phyloP scores from a whole-genome alignment of 2,797 vertebrate species.

The Cuniculus paca region DNA sequence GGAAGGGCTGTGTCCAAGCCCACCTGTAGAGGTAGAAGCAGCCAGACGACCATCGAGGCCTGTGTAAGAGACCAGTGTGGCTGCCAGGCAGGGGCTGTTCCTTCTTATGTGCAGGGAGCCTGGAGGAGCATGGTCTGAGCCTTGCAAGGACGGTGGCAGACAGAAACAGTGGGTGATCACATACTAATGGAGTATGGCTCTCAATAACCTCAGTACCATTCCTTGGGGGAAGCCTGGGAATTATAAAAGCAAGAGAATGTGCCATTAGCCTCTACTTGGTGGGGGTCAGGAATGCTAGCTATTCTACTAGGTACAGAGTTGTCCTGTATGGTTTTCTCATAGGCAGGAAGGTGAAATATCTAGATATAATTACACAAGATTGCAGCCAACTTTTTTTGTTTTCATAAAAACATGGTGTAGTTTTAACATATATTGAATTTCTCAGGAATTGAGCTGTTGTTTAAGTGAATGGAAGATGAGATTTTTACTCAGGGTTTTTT shows the following conservation, averaged over 20 bases:
- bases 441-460: background rate
- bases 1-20: fast-evolving
- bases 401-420: background rate
- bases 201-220: background rate
- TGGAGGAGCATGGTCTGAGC: fast-evolving
- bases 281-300: background rate
- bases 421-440: background rate
- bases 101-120: background rate
- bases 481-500: background rate
- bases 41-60: too few species aligned
- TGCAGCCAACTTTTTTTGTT: background rate
- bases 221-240: background rate
- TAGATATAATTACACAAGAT: background rate
- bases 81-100: background rate
- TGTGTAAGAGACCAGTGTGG: too few species aligned
- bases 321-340: background rate
- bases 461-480: background rate
- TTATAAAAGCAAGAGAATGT: background rate
- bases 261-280: background rate
- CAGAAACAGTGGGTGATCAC: background rate
- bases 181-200: background rate
- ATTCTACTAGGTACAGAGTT: background rate
- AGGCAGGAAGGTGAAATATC: background rate
- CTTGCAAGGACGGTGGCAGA: background rate
- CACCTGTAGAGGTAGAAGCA: background rate